phyloP scores from a whole-genome alignment of 2,797 vertebrate species.

The Serranus cabrilla region DNA sequence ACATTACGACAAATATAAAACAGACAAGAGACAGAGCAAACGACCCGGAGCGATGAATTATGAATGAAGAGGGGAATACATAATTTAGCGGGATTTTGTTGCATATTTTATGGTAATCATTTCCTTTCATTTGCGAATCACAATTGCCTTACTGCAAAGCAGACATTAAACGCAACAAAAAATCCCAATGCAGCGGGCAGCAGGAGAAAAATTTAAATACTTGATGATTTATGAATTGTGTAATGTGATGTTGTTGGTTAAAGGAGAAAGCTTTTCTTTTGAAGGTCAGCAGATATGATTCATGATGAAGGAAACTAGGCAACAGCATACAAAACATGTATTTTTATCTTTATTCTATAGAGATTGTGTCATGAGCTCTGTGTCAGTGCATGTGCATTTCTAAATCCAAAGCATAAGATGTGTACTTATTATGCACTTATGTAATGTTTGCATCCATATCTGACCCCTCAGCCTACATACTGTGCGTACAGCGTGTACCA shows the following conservation, averaged over 20 bases:
- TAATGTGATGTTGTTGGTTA: background rate
- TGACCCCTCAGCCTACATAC: background rate
- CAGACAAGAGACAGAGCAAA: constrained; percentile 50
- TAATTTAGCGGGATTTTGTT: constrained; percentile 78
- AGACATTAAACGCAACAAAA: constrained; percentile 37
- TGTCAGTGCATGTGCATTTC: too few species aligned
- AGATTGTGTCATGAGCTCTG: background rate
- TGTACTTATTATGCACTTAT: background rate
- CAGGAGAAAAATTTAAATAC: background rate
- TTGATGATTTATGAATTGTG: constrained; percentile 20
- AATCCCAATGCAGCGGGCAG: constrained; percentile 1
- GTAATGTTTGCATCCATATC: background rate
- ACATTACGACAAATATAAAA: constrained; percentile 43
- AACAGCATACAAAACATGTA: background rate
- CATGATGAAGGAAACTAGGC: background rate
- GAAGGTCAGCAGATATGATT: constrained; percentile 5
- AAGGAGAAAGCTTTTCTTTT: background rate
- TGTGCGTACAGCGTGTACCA: background rate
- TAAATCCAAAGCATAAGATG: background rate
- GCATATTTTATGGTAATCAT: constrained; percentile 84
- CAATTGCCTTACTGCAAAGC: constrained; percentile 52
- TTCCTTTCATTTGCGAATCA: constrained; percentile 74
- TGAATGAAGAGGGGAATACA: constrained; percentile 78
- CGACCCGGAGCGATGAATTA: constrained; percentile 77
- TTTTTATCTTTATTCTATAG: background rate